phyloP scores from a whole-genome alignment of 2,888 invertebrate genomes.

The Azorinus chamasolen region DNA sequence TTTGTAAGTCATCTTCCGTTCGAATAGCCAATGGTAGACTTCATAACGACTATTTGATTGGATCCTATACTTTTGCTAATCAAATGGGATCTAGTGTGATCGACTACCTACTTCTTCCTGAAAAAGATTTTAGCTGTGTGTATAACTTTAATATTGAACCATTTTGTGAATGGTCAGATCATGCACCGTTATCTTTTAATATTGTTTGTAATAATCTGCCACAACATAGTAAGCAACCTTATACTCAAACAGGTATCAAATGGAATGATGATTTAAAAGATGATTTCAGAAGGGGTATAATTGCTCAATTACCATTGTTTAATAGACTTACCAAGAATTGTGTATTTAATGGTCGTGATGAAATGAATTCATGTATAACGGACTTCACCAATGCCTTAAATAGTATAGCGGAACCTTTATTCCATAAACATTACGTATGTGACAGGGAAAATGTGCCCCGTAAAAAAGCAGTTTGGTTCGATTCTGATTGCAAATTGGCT shows the following conservation, averaged over 20 bases:
- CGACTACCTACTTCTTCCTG: neutral
- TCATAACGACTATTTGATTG: neutral
- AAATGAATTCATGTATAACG: neutral
- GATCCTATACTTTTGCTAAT: conserved; percentile 5
- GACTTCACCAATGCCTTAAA: conserved; percentile 2
- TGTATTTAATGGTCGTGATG: neutral
- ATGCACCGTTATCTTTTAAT: conserved; percentile 8
- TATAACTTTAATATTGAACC: neutral
- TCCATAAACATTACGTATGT: neutral
- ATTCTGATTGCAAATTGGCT: too few relatives aligned
- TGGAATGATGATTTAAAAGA: too few relatives aligned
- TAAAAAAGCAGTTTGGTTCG: conserved; percentile 12
- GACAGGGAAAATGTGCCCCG: neutral
- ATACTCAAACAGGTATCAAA: neutral
- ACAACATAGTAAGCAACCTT: too few relatives aligned
- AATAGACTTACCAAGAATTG: conserved; percentile 1
- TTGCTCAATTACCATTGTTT: conserved; percentile 10
- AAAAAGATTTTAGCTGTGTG: conserved; percentile 1
- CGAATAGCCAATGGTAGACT: conserved; percentile 11
- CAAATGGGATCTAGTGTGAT: conserved; percentile 4
- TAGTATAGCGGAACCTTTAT: conserved; percentile 10
- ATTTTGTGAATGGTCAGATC: conserved; percentile 9
- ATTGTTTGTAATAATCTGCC: too few relatives aligned
- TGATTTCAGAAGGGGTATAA: conserved; percentile 10
- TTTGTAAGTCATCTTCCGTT: conserved; percentile 13